phyloP scores from a whole-genome alignment of 2,113 vertebrate genomes.

The Semnornis frantzii region DNA sequence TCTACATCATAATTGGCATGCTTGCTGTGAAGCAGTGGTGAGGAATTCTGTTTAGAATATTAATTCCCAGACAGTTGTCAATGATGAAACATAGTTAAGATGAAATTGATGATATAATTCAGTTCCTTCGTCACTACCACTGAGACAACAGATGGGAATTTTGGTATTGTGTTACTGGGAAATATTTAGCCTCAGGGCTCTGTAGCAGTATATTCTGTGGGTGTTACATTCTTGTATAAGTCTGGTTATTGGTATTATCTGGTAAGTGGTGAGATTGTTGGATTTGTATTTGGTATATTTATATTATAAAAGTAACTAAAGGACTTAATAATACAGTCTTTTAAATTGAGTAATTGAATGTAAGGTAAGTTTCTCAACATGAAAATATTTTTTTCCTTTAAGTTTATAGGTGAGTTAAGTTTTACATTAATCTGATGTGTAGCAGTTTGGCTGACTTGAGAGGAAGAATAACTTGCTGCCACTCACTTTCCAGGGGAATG shows the following conservation, averaged over 20 bases:
- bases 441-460: neutral
- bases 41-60: neutral
- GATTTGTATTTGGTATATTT: neutral
- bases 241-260: neutral
- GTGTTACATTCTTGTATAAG: neutral
- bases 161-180: neutral
- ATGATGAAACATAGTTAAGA: constrained; percentile 60
- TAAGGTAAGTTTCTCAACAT: neutral
- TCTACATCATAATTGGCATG: accelerated
- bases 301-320: neutral
- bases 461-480: neutral
- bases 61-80: constrained; percentile 52
- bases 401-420: neutral
- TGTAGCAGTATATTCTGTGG: neutral
- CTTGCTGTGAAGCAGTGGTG: neutral
- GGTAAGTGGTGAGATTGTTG: neutral
- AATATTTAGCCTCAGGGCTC: constrained; percentile 19
- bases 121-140: constrained; percentile 72
- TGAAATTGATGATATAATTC: constrained; percentile 68
- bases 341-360: neutral
- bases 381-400: neutral
- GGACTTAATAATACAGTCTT: neutral
- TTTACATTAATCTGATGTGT: neutral
- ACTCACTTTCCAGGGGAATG: neutral
- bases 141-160: constrained; percentile 61